These are phyloP conservation scores for Neolamprologus caudopunctatus DNA, from an alignment of 2,113 vertebrate genomes.

Conservation along the genomic window DNA sequence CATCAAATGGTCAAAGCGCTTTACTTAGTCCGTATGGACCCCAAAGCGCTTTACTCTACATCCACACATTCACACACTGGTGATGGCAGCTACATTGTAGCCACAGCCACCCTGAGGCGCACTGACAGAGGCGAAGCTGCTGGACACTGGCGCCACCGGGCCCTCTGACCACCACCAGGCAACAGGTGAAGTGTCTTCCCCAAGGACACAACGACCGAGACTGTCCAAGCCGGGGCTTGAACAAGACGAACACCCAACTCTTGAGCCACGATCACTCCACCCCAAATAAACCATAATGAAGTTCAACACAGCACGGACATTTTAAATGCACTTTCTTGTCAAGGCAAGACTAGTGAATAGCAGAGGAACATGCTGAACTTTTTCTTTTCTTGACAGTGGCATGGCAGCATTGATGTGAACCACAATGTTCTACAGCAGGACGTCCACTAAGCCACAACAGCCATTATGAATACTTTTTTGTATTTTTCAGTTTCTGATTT, in stretches of 20 bases:
- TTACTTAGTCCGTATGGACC: not conserved
- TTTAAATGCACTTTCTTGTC: not conserved
- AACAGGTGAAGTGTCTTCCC: accelerated
- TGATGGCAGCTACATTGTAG: too few relatives aligned
- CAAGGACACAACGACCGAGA: too few relatives aligned
- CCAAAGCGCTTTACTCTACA: not conserved
- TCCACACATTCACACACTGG: not conserved
- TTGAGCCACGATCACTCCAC: too few relatives aligned
- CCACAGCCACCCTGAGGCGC: too few relatives aligned
- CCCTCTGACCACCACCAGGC: too few relatives aligned
- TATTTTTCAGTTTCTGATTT: not conserved
- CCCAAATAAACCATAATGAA: not conserved
- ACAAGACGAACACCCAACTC: accelerated
- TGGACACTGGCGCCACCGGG: too few relatives aligned
- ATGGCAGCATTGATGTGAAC: not conserved
- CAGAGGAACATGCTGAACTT: not conserved
- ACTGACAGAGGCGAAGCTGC: too few relatives aligned
- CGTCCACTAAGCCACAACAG: not conserved
- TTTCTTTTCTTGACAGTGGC: not conserved
- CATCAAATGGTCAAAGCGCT: not conserved
- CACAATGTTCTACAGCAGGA: not conserved
- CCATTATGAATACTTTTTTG: not conserved
- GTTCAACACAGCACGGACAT: not conserved
- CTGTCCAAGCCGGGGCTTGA: accelerated
- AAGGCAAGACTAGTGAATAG: not conserved